Percentiles rank a stretch among this genome's conserved stretches.
Conservation (phyloP, 2,888 invertebrate species). For the Athrips mouffetella region DNA sequence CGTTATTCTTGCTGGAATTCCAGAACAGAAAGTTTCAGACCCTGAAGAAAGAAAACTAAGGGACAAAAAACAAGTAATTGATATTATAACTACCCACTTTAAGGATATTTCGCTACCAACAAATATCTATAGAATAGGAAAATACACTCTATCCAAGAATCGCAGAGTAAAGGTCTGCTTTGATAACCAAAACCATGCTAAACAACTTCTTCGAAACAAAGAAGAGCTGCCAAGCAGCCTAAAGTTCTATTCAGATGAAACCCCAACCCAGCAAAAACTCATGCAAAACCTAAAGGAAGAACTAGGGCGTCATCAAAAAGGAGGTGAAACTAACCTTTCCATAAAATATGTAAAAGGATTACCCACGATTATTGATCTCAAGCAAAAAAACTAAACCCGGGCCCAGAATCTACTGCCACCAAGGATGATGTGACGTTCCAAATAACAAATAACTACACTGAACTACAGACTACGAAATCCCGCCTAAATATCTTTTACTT, state of each 20-base stretch:
- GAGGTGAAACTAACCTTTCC: conserved; percentile 16
- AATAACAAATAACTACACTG: background rate
- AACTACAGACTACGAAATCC: background rate
- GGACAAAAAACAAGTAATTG: background rate
- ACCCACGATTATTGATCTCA: conserved; percentile 10
- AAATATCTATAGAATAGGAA: conserved; percentile 9
- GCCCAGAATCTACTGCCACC: background rate
- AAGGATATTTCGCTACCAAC: conserved; percentile 1
- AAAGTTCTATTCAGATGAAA: conserved; percentile 20
- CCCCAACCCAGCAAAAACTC: conserved; percentile 17
- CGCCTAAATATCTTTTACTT: background rate
- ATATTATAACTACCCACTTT: background rate
- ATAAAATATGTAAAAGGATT: conserved; percentile 18
- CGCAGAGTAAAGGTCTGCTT: conserved; percentile 13
- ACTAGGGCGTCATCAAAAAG: conserved; percentile 9
- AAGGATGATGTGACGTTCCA: background rate
- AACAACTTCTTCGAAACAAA: background rate
- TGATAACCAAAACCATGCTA: background rate
- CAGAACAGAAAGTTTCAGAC: background rate
- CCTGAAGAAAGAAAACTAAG: background rate
- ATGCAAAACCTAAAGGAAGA: conserved; percentile 18
- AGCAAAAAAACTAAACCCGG: conserved; percentile 12
- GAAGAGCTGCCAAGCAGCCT: background rate
- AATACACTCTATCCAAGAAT: background rate
- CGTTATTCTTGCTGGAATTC: conserved; percentile 4